These are phyloP conservation scores for Aphidius ervi DNA, from an alignment of 1,140 invertebrate species.

Conservation along the genomic window DNA sequence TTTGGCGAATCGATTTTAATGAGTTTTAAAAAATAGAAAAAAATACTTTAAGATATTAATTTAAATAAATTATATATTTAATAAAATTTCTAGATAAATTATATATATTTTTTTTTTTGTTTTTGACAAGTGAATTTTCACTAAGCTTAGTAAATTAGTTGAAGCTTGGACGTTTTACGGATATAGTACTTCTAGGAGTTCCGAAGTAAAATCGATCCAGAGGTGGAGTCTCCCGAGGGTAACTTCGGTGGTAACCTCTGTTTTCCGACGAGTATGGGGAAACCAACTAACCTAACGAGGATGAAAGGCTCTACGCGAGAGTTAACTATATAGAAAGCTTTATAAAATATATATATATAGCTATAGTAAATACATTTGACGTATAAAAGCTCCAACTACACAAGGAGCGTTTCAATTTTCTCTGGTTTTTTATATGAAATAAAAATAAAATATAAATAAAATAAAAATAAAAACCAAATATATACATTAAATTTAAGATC, in stretches of 20 bases:
- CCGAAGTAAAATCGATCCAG: conserved; percentile 15
- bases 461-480: too few species aligned
- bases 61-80: background rate
- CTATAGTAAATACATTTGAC: too few species aligned
- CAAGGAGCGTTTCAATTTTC: too few species aligned
- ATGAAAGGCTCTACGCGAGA: background rate
- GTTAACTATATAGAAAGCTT: background rate
- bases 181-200: conserved; percentile 14
- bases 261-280: conserved; percentile 15
- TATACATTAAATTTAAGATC: too few species aligned
- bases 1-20: background rate
- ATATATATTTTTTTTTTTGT: background rate
- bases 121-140: background rate
- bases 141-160: conserved; percentile 1
- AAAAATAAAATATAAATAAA: too few species aligned
- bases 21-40: too few species aligned
- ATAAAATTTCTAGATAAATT: background rate
- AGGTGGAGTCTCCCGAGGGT: conserved; percentile 11
- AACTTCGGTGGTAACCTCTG: conserved; percentile 15
- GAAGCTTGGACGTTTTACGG: conserved; percentile 2
- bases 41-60: too few species aligned
- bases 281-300: conserved; percentile 16
- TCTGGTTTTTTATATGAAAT: too few species aligned
- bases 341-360: too few species aligned
- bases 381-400: too few species aligned